These are phyloP conservation scores for Dendrolimus kikuchii DNA, from an alignment of 1,140 invertebrate species.

Conservation along the genomic window DNA sequence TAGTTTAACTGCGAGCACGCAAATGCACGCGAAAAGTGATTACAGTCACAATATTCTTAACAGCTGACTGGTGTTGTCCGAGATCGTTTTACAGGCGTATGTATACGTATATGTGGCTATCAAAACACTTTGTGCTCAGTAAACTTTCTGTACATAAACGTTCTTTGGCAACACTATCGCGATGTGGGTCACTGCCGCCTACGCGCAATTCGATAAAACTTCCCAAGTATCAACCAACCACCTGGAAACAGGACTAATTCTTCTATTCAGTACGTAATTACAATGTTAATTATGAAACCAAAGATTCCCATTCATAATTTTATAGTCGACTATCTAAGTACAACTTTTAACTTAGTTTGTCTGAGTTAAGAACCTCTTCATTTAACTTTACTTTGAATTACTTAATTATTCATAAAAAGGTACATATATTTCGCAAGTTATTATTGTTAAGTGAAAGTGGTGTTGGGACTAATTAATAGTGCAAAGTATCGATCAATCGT, in stretches of 20 bases:
- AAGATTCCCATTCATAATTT: neutral
- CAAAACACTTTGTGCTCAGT: no score
- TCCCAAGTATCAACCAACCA: constrained; percentile 28
- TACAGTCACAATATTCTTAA: no score
- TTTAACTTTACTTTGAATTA: neutral
- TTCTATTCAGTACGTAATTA: neutral
- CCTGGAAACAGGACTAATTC: constrained; percentile 11
- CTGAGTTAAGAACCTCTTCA: no score
- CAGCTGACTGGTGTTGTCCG: no score
- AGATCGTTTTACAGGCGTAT: no score
- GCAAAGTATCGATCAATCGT: constrained; percentile 70
- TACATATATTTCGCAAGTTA: no score
- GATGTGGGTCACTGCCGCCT: constrained; percentile 65
- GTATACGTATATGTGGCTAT: no score
- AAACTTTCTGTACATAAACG: no score
- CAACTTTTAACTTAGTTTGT: no score
- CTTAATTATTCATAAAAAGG: constrained; percentile 12
- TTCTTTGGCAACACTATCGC: constrained; percentile 23
- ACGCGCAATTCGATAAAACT: constrained; percentile 64
- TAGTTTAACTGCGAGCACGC: no score
- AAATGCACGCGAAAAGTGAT: no score
- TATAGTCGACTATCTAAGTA: no score
- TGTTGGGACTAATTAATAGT: constrained; percentile 60
- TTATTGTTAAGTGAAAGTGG: constrained; percentile 34
- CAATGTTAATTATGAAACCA: neutral